These are phyloP conservation scores for Nyctalus aviator DNA, from an alignment of 2,797 vertebrate species.

Conservation along the genomic window DNA sequence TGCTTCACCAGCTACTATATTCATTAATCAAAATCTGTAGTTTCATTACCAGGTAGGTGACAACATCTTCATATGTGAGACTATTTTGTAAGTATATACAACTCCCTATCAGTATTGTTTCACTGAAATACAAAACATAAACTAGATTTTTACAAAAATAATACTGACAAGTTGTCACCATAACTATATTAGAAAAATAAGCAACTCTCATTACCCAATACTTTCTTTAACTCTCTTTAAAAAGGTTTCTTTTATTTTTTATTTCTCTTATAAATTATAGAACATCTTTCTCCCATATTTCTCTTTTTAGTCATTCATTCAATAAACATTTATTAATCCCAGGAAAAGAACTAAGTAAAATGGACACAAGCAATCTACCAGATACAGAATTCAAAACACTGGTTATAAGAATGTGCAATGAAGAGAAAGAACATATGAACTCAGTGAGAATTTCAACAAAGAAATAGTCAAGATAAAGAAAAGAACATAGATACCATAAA, in stretches of 20 bases:
- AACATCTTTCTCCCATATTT: conserved; percentile 7
- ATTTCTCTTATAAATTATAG: conserved; percentile 33
- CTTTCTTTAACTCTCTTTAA: background rate
- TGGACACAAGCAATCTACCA: background rate
- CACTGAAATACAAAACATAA: conserved; percentile 37
- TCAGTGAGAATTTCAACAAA: background rate
- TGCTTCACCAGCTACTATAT: background rate
- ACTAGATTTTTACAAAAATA: background rate
- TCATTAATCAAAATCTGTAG: background rate
- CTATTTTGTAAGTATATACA: conserved; percentile 16
- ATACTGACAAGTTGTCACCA: background rate
- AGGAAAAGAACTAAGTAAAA: background rate
- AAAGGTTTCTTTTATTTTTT: conserved; percentile 14
- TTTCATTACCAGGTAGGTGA: conserved; percentile 21
- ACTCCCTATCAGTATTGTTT: conserved; percentile 12
- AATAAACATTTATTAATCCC: background rate
- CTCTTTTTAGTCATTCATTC: conserved; percentile 48
- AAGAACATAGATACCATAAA: background rate
- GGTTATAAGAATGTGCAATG: background rate
- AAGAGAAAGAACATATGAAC: background rate
- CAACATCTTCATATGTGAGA: background rate
- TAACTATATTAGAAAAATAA: conserved; percentile 27
- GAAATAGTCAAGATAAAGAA: background rate
- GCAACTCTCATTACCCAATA: background rate
- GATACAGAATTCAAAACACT: background rate